Base-by-base conservation (phyloP, 2,797 vertebrate genomes). In the Chloroceryle amazona region DNA sequence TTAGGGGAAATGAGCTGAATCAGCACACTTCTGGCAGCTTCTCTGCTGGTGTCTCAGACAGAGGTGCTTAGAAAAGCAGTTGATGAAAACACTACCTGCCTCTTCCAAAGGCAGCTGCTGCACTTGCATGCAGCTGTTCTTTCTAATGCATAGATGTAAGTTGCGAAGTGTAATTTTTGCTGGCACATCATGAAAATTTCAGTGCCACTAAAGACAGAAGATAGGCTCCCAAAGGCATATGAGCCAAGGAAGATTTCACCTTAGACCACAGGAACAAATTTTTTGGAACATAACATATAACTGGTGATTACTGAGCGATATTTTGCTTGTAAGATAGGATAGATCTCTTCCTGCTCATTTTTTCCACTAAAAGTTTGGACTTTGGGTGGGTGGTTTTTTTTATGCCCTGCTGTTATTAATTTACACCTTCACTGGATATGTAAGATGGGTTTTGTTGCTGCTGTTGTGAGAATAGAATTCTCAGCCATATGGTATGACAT, bases 371-470 rank as follows among this genome's bases (percentile, higher is more conserved):
- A 81, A 61, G 6, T 11, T n/a, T 51, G 37, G 28, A 29, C 9
- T 10, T 29, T 52, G 51, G 51, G 5, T 29, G 28, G 26, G 51
- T 52, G 51, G 51, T 29, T 17, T 52, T 52, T 33, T 23, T 3
- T 6, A 71, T 78, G 33, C 7, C 41, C 61, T 7, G 47, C n/a
- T 68, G 52, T 82, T 89, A 83, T 1, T 88, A 93, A 91, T 82
- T 96, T 91, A 71, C 37, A 88, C 72, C 23, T 78, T 60, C 11
- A 29, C 79, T 85, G 31, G 65, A 82, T 87, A 71, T 81, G 20
- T 83, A 79, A 85, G 72, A 37, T 35, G 85, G 41, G 70, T 73
- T 79, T 65, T 86, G 39, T 46, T 78, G 63, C 58, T 74, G 52
- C 3, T 83, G 35, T 28, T 78, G 52, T 74, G 82, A 79, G 90